These are phyloP conservation scores for Eilema griseolum DNA, from an alignment of 2,888 invertebrate species.

Conservation along the genomic window DNA sequence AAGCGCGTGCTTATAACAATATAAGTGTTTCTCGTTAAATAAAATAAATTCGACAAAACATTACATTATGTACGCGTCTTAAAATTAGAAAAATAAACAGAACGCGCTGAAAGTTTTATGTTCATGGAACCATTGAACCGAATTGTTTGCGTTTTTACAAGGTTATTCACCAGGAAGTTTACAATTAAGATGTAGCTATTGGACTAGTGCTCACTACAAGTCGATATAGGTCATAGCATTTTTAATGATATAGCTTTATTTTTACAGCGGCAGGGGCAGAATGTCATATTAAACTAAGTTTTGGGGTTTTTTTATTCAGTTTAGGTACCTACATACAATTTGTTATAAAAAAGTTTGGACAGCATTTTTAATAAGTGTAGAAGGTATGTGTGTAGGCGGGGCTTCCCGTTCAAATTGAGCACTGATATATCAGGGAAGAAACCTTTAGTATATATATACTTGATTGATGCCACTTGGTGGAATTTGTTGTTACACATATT, in stretches of 20 bases:
- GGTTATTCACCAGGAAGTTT: conserved; percentile 51
- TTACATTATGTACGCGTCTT: conserved; percentile 17
- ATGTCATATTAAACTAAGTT: not conserved
- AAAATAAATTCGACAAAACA: conserved; percentile 26
- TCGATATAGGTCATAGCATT: conserved; percentile 25
- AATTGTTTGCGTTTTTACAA: conserved; percentile 46
- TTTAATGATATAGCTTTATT: not conserved
- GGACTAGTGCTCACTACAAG: conserved; percentile 19
- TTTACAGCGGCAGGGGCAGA: not conserved
- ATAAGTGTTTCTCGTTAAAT: conserved; percentile 10
- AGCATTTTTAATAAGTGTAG: not conserved
- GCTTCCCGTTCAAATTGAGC: not conserved
- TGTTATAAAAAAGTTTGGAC: not conserved
- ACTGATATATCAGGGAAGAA: not conserved
- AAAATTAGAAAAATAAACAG: conserved; percentile 40
- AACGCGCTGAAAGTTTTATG: conserved; percentile 48
- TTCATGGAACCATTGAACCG: conserved; percentile 51
- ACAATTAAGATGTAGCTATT: conserved; percentile 36
- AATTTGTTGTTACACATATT: too few relatives aligned
- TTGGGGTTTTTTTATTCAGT: too few relatives aligned
- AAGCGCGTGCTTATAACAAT: not conserved
- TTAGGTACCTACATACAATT: too few relatives aligned
- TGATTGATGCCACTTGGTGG: too few relatives aligned
- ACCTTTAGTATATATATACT: too few relatives aligned
- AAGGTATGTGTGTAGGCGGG: too few relatives aligned